phyloP scores from a whole-genome alignment of 2,113 vertebrate species.

The human (Homo sapiens) region GRCh38 chr16:54506501-54507000 shows the following conservation, averaged over 20 bases:
- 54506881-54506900: constrained; percentile 91
- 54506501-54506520: constrained; percentile 60
- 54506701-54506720: constrained; percentile 93
- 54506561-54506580: constrained; percentile 68
- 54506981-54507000: constrained; percentile 70
- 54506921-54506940: constrained; percentile 96
- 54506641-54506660: constrained; percentile 88
- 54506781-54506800: constrained; percentile 94
- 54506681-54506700: constrained; percentile 99
- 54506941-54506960: constrained; percentile 99
- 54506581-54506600: constrained; percentile 79
- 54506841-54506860: constrained; percentile 95
- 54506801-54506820: constrained; percentile 95
- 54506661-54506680: constrained; percentile 90
- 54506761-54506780: constrained; percentile 92
- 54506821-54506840: constrained; percentile 99
- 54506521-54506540: constrained; percentile 74
- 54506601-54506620: constrained; percentile 37
- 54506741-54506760: constrained; percentile 95
- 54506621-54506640: constrained; percentile 84
- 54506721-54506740: constrained; percentile 91
- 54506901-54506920: constrained; percentile 90
- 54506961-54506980: constrained; percentile 87
- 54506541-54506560: constrained; percentile 65
- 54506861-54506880: constrained; percentile 94